phyloP scores from a whole-genome alignment of 2,113 vertebrate species.

The Oenanthe oenanthe region DNA sequence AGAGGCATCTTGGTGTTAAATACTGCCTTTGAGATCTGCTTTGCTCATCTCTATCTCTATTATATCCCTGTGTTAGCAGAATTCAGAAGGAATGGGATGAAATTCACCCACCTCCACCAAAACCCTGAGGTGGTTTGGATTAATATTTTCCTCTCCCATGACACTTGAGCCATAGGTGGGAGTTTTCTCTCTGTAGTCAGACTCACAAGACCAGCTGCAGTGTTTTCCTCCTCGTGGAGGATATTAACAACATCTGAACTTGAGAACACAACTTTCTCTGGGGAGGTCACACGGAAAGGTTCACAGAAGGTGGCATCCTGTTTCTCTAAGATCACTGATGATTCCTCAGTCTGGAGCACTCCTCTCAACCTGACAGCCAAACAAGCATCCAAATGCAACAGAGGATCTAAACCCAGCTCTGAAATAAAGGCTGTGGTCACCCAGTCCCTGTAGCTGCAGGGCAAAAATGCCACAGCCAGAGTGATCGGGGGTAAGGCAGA shows the following conservation, averaged over 20 bases:
- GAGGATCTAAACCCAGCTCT: not conserved
- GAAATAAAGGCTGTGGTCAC: conserved; percentile 15
- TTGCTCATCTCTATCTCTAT: not conserved
- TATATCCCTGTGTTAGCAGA: not conserved
- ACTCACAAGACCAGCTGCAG: not conserved
- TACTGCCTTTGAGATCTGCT: not conserved
- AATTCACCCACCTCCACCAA: not conserved
- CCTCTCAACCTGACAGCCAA: not conserved
- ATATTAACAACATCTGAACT: not conserved
- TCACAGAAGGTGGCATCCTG: not conserved
- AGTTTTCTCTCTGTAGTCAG: not conserved
- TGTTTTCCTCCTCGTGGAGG: not conserved
- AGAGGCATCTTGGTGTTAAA: conserved; percentile 1
- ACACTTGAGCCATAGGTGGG: not conserved
- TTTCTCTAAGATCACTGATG: conserved; percentile 2
- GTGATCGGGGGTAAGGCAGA: not conserved
- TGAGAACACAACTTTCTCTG: not conserved
- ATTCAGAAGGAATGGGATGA: not conserved
- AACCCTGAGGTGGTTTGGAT: not conserved
- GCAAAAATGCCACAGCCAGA: conserved; percentile 7
- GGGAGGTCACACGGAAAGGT: not conserved
- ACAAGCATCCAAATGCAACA: not conserved
- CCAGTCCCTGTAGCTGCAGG: not conserved
- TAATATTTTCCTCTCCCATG: not conserved
- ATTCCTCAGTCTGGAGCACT: not conserved